phyloP scores from a whole-genome alignment of 2,113 vertebrate genomes.

The Cathartes aura region DNA sequence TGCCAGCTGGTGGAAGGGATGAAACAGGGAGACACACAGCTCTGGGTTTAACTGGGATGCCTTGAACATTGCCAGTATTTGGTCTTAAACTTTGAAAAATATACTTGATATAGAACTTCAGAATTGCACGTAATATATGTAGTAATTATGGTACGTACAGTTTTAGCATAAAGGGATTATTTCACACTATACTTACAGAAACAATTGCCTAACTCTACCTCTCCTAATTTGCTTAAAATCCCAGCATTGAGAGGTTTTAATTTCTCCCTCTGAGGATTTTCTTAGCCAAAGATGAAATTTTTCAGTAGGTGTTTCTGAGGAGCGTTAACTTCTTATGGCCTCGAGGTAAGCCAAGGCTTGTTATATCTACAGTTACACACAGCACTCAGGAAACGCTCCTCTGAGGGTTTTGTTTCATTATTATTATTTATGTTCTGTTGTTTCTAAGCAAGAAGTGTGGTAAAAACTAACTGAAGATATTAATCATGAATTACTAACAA shows the following conservation, averaged over 20 bases:
- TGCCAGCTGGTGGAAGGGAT: rapidly evolving
- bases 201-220: background rate
- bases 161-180: background rate
- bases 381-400: background rate
- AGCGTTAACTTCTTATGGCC: background rate
- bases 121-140: background rate
- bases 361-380: background rate
- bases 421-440: background rate
- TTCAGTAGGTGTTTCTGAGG: background rate
- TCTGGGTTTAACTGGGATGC: background rate
- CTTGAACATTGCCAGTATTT: background rate
- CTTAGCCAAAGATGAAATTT: background rate
- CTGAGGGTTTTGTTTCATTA: background rate
- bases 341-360: background rate
- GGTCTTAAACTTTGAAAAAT: background rate
- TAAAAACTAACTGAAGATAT: background rate
- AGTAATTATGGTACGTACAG: background rate
- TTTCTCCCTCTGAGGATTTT: background rate
- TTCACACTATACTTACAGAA: background rate
- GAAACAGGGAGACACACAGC: rapidly evolving
- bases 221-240: background rate
- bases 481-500: background rate
- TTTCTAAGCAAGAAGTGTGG: background rate
- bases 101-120: background rate
- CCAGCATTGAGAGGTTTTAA: background rate